Evolutionary conservation across 2,113 vertebrate species (phyloP).

Genomic region (Herpetotheres cachinnans): DNA sequence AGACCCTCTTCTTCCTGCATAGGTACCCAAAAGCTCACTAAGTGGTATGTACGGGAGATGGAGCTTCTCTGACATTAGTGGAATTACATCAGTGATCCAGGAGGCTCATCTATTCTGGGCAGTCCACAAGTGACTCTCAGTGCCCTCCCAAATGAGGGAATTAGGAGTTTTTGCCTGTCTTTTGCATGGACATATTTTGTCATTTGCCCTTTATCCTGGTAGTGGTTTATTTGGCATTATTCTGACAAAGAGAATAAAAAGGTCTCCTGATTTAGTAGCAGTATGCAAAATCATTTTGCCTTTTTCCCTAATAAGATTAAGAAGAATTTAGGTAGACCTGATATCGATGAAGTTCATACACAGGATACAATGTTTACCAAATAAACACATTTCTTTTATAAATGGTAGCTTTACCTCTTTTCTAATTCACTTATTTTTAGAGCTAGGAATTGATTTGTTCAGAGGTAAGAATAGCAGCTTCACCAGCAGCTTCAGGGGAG

Average conservation of each 20-base stretch:
- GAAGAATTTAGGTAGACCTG: neutral
- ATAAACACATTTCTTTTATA: conserved; percentile 13
- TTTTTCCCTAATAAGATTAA: neutral
- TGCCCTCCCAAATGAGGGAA: neutral
- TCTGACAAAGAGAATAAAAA: neutral
- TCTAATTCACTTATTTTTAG: neutral
- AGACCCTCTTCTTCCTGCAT: neutral
- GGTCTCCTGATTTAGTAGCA: neutral
- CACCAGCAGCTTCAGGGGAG: neutral
- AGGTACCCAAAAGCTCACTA: neutral
- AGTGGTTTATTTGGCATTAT: neutral
- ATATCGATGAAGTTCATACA: neutral
- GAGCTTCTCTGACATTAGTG: neutral
- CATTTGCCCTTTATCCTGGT: neutral
- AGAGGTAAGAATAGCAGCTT: neutral
- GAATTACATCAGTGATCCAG: neutral
- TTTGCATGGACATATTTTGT: neutral
- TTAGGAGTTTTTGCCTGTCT: neutral
- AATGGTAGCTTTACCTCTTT: neutral
- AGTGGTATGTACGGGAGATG: neutral
- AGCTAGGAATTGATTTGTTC: neutral
- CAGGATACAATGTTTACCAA: neutral
- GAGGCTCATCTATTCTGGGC: neutral
- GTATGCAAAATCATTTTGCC: neutral
- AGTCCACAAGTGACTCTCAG: neutral